Evolutionary conservation across 2,888 invertebrate genomes (phyloP).

Genomic region (Pammene aurita): DNA sequence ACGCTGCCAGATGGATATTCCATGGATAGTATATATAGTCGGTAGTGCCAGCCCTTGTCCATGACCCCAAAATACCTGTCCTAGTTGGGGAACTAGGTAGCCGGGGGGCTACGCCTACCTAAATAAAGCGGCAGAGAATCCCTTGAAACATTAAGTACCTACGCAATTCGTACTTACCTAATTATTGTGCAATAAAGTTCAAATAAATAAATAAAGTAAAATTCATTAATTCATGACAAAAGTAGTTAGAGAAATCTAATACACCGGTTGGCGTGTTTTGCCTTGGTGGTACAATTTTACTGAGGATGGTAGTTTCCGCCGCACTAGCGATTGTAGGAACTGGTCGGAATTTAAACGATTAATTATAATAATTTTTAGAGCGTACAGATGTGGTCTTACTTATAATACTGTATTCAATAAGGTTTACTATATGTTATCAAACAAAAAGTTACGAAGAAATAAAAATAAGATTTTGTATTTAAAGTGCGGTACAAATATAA

Average conservation of each 20-base stretch:
- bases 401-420: neutral
- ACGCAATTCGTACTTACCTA: neutral
- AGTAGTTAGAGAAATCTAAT: constrained; percentile 38
- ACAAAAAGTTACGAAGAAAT: too few species aligned
- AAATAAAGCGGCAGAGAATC: too few species aligned
- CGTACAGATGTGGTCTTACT: constrained; percentile 21
- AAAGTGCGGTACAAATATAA: too few species aligned
- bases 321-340: constrained; percentile 23
- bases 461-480: too few species aligned
- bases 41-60: too few species aligned
- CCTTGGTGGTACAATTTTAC: constrained; percentile 31
- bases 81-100: too few species aligned
- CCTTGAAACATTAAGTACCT: too few species aligned
- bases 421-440: too few species aligned
- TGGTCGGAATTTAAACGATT: constrained; percentile 29
- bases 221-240: neutral
- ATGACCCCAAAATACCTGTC: too few species aligned
- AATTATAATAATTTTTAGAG: constrained; percentile 25
- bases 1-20: too few species aligned
- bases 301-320: constrained; percentile 36
- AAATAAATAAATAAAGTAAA: neutral
- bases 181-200: neutral
- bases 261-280: constrained; percentile 5
- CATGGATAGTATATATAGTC: too few species aligned
- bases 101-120: too few species aligned